phyloP scores from a whole-genome alignment of 2,113 vertebrate species.

The Colaptes auratus region DNA sequence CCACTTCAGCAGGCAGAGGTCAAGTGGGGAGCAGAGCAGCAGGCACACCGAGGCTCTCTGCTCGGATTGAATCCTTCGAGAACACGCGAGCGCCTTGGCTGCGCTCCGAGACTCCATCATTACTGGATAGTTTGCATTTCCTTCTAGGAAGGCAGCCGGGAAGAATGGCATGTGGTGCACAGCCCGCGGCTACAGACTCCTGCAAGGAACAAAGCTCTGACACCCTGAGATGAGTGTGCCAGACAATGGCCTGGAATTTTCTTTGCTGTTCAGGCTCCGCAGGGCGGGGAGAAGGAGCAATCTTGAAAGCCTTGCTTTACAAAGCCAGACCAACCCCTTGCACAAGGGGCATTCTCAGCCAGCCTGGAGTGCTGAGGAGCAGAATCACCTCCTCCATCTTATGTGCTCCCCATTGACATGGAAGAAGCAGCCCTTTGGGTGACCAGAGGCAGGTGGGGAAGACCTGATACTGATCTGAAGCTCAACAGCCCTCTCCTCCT shows the following conservation, averaged over 20 bases:
- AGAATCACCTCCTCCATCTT: background rate
- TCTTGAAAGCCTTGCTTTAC: background rate
- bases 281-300: background rate
- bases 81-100: background rate
- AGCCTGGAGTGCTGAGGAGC: background rate
- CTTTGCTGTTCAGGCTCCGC: background rate
- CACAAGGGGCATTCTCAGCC: background rate
- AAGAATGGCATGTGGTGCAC: background rate
- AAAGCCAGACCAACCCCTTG: background rate
- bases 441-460: background rate
- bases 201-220: constrained; percentile 34
- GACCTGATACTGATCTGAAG: background rate
- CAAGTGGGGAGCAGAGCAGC: background rate
- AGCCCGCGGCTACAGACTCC: background rate
- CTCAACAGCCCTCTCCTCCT: background rate
- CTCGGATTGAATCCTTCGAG: background rate
- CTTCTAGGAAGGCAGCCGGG: constrained; percentile 56
- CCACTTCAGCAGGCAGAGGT: background rate
- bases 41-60: constrained; percentile 2
- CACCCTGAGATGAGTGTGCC: accelerated
- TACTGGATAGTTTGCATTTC: constrained; percentile 62
- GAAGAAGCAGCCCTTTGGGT: background rate
- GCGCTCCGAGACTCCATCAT: constrained; percentile 25
- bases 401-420: accelerated
- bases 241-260: background rate